A percentile compares a stretch with the other conserved stretches of the same genome.
Conservation (phyloP, 2,797 vertebrate species). For the Eupleurogrammus muticus region DNA sequence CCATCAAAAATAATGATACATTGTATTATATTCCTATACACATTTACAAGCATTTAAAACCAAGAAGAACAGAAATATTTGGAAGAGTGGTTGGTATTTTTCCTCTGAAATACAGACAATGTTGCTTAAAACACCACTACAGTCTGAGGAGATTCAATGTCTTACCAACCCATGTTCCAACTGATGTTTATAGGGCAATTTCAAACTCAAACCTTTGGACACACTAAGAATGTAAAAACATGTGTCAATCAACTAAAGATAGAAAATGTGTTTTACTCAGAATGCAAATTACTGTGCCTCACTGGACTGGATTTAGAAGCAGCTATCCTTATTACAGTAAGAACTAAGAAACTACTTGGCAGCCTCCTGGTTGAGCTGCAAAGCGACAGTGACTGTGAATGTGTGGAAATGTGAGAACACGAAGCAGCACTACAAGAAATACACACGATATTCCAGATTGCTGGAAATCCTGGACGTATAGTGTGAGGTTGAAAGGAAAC, state of each 20-base stretch:
- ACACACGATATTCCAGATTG: slow-evolving; percentile 16
- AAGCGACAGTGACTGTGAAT: slow-evolving; percentile 2
- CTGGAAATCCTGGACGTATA: slow-evolving; percentile 20
- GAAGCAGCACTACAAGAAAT: neutral
- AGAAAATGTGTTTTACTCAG: neutral
- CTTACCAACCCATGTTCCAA: neutral
- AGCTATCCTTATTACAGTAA: neutral
- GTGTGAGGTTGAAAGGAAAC: slow-evolving; percentile 18
- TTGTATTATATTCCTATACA: too few species aligned
- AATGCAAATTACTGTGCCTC: neutral
- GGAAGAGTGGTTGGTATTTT: slow-evolving; percentile 7
- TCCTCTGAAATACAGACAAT: neutral
- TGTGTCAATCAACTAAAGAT: slow-evolving; percentile 1
- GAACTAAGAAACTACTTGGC: too few species aligned
- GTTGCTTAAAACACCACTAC: neutral
- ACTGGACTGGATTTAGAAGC: neutral
- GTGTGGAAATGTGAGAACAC: slow-evolving; percentile 8
- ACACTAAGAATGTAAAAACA: slow-evolving; percentile 19
- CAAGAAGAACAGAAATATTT: neutral
- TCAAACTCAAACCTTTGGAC: slow-evolving; percentile 17
- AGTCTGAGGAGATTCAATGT: slow-evolving; percentile 5
- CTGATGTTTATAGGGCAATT: slow-evolving; percentile 14
- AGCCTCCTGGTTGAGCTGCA: slow-evolving; percentile 2
- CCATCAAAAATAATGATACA: neutral
- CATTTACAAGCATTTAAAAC: neutral